phyloP scores from a whole-genome alignment of 2,797 vertebrate species.

The Trachops cirrhosus region DNA sequence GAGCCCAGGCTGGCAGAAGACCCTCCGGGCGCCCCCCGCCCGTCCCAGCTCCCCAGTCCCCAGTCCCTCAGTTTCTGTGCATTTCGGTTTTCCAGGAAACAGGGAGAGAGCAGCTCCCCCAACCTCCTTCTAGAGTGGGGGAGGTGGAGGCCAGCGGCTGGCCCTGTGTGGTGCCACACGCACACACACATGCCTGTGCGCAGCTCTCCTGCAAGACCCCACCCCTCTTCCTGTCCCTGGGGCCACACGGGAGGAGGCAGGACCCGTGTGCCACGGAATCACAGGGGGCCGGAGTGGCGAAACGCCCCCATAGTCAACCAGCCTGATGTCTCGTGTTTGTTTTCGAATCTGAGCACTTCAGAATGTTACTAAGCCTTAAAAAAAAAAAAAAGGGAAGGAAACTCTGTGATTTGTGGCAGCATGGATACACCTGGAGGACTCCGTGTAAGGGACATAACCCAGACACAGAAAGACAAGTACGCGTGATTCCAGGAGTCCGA shows the following conservation, averaged over 20 bases:
- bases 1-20: not conserved
- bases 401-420: not conserved
- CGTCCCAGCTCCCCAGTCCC: not conserved
- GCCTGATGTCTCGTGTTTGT: not conserved
- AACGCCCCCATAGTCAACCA: not conserved
- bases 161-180: rapidly evolving
- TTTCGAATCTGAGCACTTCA: not conserved
- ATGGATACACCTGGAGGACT: not conserved
- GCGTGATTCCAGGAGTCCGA: not conserved
- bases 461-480: not conserved
- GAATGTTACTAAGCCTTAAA: not conserved
- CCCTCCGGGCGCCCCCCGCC: no score
- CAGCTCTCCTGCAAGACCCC: not conserved
- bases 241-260: not conserved
- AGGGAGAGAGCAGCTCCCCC: not conserved
- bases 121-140: not conserved
- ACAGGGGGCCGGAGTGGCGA: not conserved
- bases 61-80: not conserved
- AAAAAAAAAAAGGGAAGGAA: not conserved
- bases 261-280: not conserved
- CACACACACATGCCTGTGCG: no score
- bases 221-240: not conserved
- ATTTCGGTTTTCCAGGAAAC: not conserved
- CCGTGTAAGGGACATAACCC: not conserved
- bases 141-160: rapidly evolving